Conservation (phyloP, 1,140 invertebrate genomes). For the Philotrypesis tridentata region DNA sequence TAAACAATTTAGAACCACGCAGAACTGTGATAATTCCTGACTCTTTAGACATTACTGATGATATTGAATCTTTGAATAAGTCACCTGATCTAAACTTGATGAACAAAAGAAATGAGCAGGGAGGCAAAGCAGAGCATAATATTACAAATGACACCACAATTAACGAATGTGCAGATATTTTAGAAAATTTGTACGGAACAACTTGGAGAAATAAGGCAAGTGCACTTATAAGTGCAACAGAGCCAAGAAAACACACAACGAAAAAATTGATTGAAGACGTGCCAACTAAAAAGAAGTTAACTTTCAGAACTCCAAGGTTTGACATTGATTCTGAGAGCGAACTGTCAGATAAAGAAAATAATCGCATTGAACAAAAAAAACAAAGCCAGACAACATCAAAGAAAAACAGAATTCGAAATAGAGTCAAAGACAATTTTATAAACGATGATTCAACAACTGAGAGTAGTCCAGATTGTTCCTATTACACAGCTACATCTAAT, state of each 20-base stretch:
- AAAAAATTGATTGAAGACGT: conserved; percentile 26
- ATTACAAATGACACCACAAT: conserved; percentile 48
- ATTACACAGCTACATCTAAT: conserved; percentile 64
- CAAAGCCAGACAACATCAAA: conserved; percentile 24
- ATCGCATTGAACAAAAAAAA: not conserved
- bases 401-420: conserved; percentile 20
- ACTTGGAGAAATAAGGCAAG: conserved; percentile 70
- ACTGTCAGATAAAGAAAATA: conserved; percentile 26
- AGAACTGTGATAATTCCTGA: not conserved
- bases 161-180: conserved; percentile 69
- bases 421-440: conserved; percentile 59
- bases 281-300: conserved; percentile 39
- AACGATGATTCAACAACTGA: conserved; percentile 59
- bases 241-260: conserved; percentile 63
- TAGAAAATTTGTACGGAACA: conserved; percentile 74
- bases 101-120: not conserved
- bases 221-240: conserved; percentile 56
- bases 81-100: conserved; percentile 10
- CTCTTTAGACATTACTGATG: conserved; percentile 25
- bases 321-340: conserved; percentile 13
- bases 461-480: conserved; percentile 57
- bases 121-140: not conserved
- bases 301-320: conserved; percentile 6
- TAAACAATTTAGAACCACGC: not conserved
- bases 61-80: not conserved